Conservation (phyloP, 2,888 invertebrate genomes). For the Stomorhina lunata region DNA sequence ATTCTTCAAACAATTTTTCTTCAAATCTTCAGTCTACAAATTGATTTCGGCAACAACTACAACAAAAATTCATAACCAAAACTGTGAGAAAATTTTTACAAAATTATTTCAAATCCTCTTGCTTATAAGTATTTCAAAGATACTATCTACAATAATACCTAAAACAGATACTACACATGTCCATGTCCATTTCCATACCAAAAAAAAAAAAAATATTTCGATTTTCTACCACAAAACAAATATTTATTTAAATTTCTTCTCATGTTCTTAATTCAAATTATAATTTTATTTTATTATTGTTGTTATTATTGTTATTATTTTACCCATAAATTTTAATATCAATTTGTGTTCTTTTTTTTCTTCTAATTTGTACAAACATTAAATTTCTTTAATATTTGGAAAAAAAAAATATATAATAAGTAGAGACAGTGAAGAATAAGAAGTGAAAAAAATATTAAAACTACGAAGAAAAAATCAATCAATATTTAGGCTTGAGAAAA, state of each 20-base stretch:
- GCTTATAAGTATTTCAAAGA: no score
- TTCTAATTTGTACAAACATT: no score
- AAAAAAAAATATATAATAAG: neutral
- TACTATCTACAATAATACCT: no score
- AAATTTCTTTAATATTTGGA: neutral
- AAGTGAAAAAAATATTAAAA: neutral
- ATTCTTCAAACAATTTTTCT: no score
- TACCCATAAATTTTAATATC: no score
- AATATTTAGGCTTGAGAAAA: slow-evolving; percentile 56
- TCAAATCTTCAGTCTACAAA: slow-evolving; percentile 5
- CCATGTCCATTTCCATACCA: neutral
- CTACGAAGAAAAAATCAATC: slow-evolving; percentile 52
- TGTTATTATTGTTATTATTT: no score
- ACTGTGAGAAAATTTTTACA: slow-evolving; percentile 14
- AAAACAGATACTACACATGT: no score
- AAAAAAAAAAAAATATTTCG: neutral
- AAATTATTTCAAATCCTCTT: neutral
- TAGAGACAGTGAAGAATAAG: neutral
- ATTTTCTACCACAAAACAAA: neutral
- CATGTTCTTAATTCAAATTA: neutral
- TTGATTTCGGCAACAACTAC: neutral
- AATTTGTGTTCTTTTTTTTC: neutral
- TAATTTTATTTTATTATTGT: neutral
- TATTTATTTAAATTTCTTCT: neutral
- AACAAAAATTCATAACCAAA: neutral